Evolutionary conservation across 2,888 invertebrate species (phyloP).

Genomic region (Sympetrum striolatum): DNA sequence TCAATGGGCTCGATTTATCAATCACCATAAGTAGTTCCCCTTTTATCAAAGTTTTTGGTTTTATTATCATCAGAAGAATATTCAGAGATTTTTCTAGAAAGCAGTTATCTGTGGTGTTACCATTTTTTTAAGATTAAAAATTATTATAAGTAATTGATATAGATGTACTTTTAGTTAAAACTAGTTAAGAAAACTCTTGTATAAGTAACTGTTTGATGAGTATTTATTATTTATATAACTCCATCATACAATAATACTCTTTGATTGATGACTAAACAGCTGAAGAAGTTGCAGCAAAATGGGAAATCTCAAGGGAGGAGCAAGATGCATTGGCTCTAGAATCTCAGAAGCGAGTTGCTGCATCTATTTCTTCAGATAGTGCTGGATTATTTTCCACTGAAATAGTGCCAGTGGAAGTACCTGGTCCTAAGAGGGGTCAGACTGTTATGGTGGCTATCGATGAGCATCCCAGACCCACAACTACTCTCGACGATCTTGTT

Average conservation of each 20-base stretch:
- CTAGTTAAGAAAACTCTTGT: too few relatives aligned
- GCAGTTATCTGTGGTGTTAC: too few relatives aligned
- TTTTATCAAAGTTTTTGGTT: too few relatives aligned
- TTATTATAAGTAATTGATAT: too few relatives aligned
- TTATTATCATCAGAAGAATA: too few relatives aligned
- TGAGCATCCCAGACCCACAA: conserved; percentile 72
- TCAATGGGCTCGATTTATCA: too few relatives aligned
- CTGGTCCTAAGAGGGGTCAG: conserved; percentile 58
- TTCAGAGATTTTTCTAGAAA: too few relatives aligned
- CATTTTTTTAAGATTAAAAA: too few relatives aligned
- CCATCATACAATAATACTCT: neutral
- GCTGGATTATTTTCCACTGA: conserved; percentile 72
- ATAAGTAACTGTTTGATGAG: too few relatives aligned
- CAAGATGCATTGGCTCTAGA: conserved; percentile 74
- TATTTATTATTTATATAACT: neutral
- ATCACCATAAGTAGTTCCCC: too few relatives aligned
- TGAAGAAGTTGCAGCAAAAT: conserved; percentile 76
- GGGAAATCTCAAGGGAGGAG: conserved; percentile 68
- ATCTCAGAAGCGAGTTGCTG: conserved; percentile 72
- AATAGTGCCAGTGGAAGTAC: conserved; percentile 71
- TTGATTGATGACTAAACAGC: conserved; percentile 60
- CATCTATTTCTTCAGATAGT: conserved; percentile 61
- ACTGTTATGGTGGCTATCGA: conserved; percentile 65
- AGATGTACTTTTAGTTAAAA: too few relatives aligned
- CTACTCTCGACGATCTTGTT: conserved; percentile 66